Percentiles rank a stretch among this genome's conserved stretches.
phyloP scores from a whole-genome alignment of 2,113 vertebrate species.

The Gopherus flavomarginatus region DNA sequence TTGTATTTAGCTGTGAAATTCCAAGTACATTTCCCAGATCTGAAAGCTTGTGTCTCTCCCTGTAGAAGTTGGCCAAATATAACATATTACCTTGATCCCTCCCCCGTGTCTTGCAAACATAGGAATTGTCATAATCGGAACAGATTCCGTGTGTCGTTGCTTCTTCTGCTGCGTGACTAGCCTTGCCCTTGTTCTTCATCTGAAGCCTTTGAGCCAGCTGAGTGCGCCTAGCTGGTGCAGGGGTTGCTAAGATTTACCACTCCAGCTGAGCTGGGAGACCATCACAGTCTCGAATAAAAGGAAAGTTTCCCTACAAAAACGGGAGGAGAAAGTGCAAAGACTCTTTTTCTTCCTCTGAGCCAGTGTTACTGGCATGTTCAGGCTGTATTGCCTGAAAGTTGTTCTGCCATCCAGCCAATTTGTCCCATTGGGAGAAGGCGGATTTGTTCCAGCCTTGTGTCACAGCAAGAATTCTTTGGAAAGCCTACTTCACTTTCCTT shows the following conservation, averaged over 20 bases:
- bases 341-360: conserved; percentile 9
- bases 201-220: neutral
- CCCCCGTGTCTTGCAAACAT: neutral
- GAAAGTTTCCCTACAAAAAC: conserved; percentile 50
- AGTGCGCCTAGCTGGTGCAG: neutral
- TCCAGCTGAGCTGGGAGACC: conserved; percentile 22
- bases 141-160: neutral
- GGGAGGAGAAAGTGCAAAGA: conserved; percentile 43
- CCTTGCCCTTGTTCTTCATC: neutral
- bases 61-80: too few species aligned
- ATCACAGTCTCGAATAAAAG: conserved; percentile 47
- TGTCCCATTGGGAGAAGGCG: neutral
- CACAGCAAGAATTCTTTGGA: conserved; percentile 34
- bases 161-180: neutral
- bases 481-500: conserved; percentile 27
- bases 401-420: neutral
- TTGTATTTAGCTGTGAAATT: too few species aligned
- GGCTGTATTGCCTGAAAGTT: neutral
- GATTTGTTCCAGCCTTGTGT: conserved; percentile 5
- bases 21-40: too few species aligned
- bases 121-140: neutral
- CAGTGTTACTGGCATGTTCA: neutral
- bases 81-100: too few species aligned
- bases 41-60: too few species aligned
- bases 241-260: neutral